phyloP scores from a whole-genome alignment of 2,113 vertebrate species.

The Meles meles region DNA sequence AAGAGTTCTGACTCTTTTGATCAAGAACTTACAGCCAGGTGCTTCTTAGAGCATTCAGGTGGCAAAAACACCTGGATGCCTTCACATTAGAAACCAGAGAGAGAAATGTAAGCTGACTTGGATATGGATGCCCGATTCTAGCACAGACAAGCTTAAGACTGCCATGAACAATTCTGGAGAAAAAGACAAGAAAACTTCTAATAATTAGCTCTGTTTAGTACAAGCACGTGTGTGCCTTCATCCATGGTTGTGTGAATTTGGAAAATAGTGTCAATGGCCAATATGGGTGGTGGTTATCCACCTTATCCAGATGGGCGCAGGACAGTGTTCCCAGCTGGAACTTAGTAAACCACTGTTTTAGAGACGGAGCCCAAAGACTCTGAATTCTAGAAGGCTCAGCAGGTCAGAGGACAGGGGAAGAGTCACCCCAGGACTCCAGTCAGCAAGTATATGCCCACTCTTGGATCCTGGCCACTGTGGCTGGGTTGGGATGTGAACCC shows the following conservation, averaged over 20 bases:
- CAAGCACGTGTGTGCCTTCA: accelerated
- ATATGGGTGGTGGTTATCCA: too few species aligned
- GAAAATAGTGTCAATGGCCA: neutral
- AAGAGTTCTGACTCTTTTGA: constrained; percentile 46
- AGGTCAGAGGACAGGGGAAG: too few species aligned
- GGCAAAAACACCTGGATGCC: constrained; percentile 53
- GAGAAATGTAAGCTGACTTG: neutral
- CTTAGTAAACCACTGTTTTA: neutral
- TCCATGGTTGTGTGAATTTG: neutral
- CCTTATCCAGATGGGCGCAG: neutral
- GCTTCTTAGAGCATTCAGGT: constrained; percentile 32
- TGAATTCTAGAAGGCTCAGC: too few species aligned
- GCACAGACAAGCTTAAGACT: neutral
- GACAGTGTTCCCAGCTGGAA: neutral
- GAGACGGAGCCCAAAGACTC: too few species aligned
- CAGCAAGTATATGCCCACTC: too few species aligned
- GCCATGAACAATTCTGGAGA: neutral
- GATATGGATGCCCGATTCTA: neutral
- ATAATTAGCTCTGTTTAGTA: neutral
- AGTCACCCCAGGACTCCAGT: too few species aligned
- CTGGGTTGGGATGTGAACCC: too few species aligned
- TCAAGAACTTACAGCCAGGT: constrained; percentile 23
- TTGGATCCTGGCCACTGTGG: too few species aligned
- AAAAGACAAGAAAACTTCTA: neutral
- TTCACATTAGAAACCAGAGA: neutral